These are phyloP conservation scores for Hirtodrosophila confusa DNA, from an alignment of 2,888 invertebrate species.

Conservation along the genomic window DNA sequence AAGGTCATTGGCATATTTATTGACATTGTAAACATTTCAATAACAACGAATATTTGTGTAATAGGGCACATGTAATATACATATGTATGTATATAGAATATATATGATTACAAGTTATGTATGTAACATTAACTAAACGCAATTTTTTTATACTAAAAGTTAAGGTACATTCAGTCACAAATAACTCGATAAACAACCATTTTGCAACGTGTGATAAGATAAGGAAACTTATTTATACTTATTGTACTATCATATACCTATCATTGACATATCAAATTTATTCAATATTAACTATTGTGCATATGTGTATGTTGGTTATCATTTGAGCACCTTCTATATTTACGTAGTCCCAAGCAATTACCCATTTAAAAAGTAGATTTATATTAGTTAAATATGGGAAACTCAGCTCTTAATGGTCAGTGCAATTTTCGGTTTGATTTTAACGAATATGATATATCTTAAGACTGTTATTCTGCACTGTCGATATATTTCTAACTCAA, in stretches of 20 bases:
- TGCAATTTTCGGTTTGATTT: no score
- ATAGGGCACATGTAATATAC: background rate
- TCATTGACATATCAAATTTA: conserved; percentile 2
- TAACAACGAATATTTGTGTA: conserved; percentile 4
- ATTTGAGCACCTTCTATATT: background rate
- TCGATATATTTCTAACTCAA: no score
- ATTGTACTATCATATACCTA: background rate
- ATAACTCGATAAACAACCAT: conserved; percentile 41
- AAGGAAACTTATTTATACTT: conserved; percentile 19
- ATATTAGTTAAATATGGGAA: no score
- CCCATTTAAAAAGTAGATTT: no score
- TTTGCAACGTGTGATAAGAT: conserved; percentile 51
- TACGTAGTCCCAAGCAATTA: no score
- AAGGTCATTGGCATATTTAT: conserved; percentile 59
- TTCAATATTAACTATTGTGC: background rate
- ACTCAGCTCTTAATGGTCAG: no score
- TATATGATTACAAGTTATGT: no score
- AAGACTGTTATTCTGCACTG: no score
- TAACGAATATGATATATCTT: no score
- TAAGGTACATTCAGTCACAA: conserved; percentile 6
- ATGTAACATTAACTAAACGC: background rate
- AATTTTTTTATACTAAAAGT: background rate
- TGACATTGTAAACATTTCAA: conserved; percentile 30
- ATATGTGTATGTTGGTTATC: conserved; percentile 6
- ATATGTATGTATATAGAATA: background rate